phyloP scores from a whole-genome alignment of 2,888 invertebrate species.

The Eristalinus sepulchralis region DNA sequence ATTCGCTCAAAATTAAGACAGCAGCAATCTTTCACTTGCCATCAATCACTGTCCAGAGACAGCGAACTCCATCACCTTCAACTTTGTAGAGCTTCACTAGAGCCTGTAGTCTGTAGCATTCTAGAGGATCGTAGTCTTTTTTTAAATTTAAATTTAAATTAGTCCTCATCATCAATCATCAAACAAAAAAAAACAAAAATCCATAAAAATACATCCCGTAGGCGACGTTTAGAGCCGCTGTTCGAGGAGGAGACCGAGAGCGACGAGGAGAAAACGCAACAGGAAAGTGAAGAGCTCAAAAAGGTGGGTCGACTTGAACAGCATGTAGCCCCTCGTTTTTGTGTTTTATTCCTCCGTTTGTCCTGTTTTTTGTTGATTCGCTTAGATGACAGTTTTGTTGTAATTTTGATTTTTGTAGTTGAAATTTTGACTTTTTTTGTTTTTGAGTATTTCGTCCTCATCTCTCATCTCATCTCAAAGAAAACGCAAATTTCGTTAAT shows the following conservation, averaged over 20 bases:
- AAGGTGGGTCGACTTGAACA: slow-evolving; percentile 80
- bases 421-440: too few relatives aligned
- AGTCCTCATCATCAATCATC: slow-evolving; percentile 72
- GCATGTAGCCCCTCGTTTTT: slow-evolving; percentile 36
- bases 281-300: slow-evolving; percentile 80
- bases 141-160: slow-evolving; percentile 32
- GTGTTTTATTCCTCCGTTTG: slow-evolving; percentile 20
- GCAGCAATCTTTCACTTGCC: too few relatives aligned
- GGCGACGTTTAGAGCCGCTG: slow-evolving; percentile 90
- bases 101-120: background rate
- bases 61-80: background rate
- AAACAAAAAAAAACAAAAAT: slow-evolving; percentile 71
- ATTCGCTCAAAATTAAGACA: too few relatives aligned
- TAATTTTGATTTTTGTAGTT: background rate
- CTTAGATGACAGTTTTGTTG: slow-evolving; percentile 3
- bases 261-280: slow-evolving; percentile 81
- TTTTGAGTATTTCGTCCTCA: slow-evolving; percentile 24
- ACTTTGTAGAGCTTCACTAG: background rate
- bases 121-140: slow-evolving; percentile 6
- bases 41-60: too few relatives aligned
- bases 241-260: slow-evolving; percentile 92
- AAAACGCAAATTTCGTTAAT: slow-evolving; percentile 33
- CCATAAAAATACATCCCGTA: slow-evolving; percentile 81
- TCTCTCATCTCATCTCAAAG: slow-evolving; percentile 42
- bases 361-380: slow-evolving; percentile 23